Percentiles rank a stretch among this genome's conserved stretches.
These are phyloP conservation scores for Lepeophtheirus nordmannii DNA, from an alignment of 2,888 invertebrate genomes.

Conservation along the genomic window DNA sequence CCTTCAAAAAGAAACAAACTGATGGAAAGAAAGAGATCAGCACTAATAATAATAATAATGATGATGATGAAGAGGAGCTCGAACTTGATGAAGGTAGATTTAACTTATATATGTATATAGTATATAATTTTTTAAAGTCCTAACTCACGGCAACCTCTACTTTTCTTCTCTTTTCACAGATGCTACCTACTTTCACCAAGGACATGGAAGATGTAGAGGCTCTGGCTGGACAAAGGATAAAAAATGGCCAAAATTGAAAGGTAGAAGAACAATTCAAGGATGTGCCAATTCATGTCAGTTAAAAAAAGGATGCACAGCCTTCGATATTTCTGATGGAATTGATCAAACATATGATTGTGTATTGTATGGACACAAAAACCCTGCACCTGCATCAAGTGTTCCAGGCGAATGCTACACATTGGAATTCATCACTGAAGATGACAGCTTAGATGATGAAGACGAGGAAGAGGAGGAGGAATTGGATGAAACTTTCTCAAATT, in stretches of 20 bases:
- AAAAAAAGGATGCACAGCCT: slow-evolving; percentile 22
- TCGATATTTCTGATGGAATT: slow-evolving; percentile 16
- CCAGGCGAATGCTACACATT: slow-evolving; percentile 12
- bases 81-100: slow-evolving; percentile 6
- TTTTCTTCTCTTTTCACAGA: no score
- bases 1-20: neutral
- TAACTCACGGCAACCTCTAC: no score
- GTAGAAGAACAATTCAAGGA: neutral
- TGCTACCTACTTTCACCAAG: slow-evolving; percentile 9
- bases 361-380: slow-evolving; percentile 1
- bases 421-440: neutral
- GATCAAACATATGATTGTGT: neutral
- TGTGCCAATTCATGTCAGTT: slow-evolving; percentile 18
- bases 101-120: no score
- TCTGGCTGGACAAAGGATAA: neutral
- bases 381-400: neutral
- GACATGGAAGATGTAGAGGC: slow-evolving; percentile 22
- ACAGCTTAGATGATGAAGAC: neutral
- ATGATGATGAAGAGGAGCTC: slow-evolving; percentile 25
- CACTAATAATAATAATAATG: slow-evolving; percentile 21
- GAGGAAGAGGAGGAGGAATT: neutral
- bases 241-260: slow-evolving; percentile 15
- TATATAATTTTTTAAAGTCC: no score
- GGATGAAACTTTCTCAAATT: no score
- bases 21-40: neutral